These are phyloP conservation scores for Lepidurus couesii DNA, from an alignment of 1,140 invertebrate genomes.

Conservation along the genomic window DNA sequence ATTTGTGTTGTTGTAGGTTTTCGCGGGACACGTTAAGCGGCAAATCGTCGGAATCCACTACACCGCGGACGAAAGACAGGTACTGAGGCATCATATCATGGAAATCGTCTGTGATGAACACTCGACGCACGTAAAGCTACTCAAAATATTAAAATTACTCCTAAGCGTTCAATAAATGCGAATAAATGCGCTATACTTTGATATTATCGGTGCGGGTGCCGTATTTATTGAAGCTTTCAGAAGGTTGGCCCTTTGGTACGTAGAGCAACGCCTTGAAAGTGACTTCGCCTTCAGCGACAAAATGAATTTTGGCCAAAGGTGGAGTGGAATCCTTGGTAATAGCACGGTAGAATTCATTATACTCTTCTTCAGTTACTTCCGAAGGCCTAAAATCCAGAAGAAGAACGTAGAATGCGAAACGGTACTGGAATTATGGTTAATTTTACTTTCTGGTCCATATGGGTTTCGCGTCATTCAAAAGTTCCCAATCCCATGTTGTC, in stretches of 20 bases:
- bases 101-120: conserved; percentile 99
- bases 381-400: conserved; percentile 51
- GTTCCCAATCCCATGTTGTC: conserved; percentile 97
- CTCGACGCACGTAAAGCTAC: conserved; percentile 84
- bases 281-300: conserved; percentile 96
- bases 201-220: conserved; percentile 92
- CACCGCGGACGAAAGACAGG: conserved; percentile 85
- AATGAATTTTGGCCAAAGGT: conserved; percentile 86
- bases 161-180: too few species aligned
- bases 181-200: conserved; percentile 53
- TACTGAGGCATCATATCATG: conserved; percentile 99
- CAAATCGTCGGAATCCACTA: conserved; percentile 99
- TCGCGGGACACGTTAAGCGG: conserved; percentile 97
- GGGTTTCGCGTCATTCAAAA: conserved; percentile 93
- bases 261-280: conserved; percentile 95
- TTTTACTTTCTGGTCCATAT: conserved; percentile 89
- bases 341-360: conserved; percentile 89
- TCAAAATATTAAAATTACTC: neutral
- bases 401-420: neutral
- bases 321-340: conserved; percentile 85
- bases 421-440: neutral
- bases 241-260: conserved; percentile 79
- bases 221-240: conserved; percentile 92
- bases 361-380: conserved; percentile 82
- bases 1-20: conserved; percentile 92